These are phyloP conservation scores for Watsonalla binaria DNA, from an alignment of 2,888 invertebrate species.

Conservation along the genomic window DNA sequence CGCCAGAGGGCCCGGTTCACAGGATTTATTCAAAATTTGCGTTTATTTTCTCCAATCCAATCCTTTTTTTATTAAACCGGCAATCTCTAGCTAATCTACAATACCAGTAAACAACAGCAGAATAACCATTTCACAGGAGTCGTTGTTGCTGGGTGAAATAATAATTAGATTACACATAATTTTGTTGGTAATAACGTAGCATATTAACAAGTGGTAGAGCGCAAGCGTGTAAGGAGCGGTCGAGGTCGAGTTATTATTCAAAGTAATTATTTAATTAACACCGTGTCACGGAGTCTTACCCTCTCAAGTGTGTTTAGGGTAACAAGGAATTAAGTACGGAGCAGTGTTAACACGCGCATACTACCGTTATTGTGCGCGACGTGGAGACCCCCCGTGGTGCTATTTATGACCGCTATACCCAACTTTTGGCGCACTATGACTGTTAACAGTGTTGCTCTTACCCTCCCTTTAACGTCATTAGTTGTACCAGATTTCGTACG, in stretches of 20 bases:
- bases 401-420: slow-evolving; percentile 69
- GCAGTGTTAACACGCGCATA: slow-evolving; percentile 75
- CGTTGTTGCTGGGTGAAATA: too few species aligned
- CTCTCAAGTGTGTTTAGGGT: slow-evolving; percentile 74
- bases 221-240: slow-evolving; percentile 14
- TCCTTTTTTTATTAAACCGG: too few species aligned
- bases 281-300: slow-evolving; percentile 68
- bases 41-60: too few species aligned
- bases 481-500: slow-evolving; percentile 71
- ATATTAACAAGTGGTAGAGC: not conserved
- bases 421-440: slow-evolving; percentile 74
- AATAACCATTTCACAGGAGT: too few species aligned
- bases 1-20: not conserved
- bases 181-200: not conserved
- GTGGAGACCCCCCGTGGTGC: slow-evolving; percentile 58
- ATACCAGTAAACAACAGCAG: too few species aligned
- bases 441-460: slow-evolving; percentile 72
- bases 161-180: not conserved
- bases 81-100: too few species aligned
- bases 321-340: slow-evolving; percentile 74
- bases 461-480: slow-evolving; percentile 75
- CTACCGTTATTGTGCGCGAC: slow-evolving; percentile 59
- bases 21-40: not conserved
- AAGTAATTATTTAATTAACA: slow-evolving; percentile 79
- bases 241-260: slow-evolving; percentile 65